phyloP scores from a whole-genome alignment of 92 coral and sea anemone species.

The Palythoa grandiflora region DNA sequence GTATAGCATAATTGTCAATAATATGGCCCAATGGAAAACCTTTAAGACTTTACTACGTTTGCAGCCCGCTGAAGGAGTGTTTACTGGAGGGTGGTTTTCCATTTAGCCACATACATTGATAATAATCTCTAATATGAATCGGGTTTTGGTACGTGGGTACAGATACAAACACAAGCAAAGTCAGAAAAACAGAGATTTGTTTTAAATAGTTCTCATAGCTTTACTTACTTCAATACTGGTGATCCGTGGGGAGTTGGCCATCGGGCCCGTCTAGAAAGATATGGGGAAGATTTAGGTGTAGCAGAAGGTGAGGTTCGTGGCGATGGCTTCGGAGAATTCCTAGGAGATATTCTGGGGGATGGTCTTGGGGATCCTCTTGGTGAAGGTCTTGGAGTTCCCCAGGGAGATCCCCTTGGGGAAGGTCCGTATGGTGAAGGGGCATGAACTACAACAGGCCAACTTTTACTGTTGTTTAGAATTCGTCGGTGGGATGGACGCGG shows the following conservation, averaged over 20 bases:
- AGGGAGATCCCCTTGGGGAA: constrained; percentile 31
- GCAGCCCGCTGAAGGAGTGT: too few relatives aligned
- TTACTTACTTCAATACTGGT: constrained; percentile 20
- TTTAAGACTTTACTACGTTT: too few relatives aligned
- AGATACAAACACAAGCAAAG: too few relatives aligned
- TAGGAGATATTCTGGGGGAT: constrained; percentile 21
- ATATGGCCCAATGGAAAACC: too few relatives aligned
- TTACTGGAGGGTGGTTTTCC: too few relatives aligned
- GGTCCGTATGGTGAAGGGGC: not conserved
- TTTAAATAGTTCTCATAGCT: not conserved
- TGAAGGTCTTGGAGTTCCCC: constrained; percentile 30
- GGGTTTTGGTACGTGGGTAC: too few relatives aligned
- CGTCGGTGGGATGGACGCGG: constrained; percentile 25
- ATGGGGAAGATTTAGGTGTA: constrained; percentile 45
- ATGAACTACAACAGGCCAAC: constrained; percentile 37
- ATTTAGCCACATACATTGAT: too few relatives aligned
- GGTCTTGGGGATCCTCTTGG: not conserved
- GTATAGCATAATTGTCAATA: too few relatives aligned
- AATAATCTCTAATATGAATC: too few relatives aligned
- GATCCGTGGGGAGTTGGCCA: constrained; percentile 49
- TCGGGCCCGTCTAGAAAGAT: constrained; percentile 29
- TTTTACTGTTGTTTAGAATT: not conserved
- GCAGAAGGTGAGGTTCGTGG: constrained; percentile 45
- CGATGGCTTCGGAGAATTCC: constrained; percentile 14
- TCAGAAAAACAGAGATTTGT: too few relatives aligned